Evolutionary conservation across 1,140 invertebrate species (phyloP), one percentile per base, ranked within the genome.

Genomic region (Laupala kohalensis): DNA sequence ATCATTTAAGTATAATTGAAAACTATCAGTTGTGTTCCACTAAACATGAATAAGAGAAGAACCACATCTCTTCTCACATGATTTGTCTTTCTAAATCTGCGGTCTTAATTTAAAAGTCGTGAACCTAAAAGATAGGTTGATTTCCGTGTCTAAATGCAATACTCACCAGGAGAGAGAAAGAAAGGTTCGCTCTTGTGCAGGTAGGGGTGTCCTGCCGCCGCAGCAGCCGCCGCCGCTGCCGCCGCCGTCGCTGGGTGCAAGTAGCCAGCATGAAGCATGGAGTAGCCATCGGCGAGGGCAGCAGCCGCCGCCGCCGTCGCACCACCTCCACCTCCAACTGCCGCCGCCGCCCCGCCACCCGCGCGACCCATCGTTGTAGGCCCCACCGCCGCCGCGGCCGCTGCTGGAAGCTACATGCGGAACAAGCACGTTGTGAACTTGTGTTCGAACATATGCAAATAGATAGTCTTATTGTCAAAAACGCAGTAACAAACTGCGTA

Each of bases 131-230:
- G n/a, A n/a, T n/a, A n/a, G n/a, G n/a, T n/a, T n/a, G n/a, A n/a
- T n/a, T n/a, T n/a, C n/a, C n/a, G n/a, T n/a, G n/a, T n/a, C n/a
- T 6, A 25, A n/a, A 25, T 25, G 26, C 5, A n/a, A 30, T 5
- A 23, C 63, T 71, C 26, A 72, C 71, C 71, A 3, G 71, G 71
- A 15, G 71, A n/a, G 5, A 68, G 65, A 28, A 72, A 72, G 71
- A 67, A 72, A 3, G 71, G 67, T 23, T 72, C 71, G 23, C 63
- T 64, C 28, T 72, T 72, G 71, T 67, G 70, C 15, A 72, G 67
- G 37, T 64, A 72, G 2, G 71, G 65, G 66, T 72, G 71, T 12
- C 63, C 25, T 19, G 63, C 69, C 9, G 69, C 29, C 5, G 37
- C 29, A 0, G 63, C 29, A 25, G 37, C 37, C n/a, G 69, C 69